These are phyloP conservation scores for Speoplatyrhinus poulsoni DNA, from an alignment of 2,113 vertebrate species.

Conservation along the genomic window DNA sequence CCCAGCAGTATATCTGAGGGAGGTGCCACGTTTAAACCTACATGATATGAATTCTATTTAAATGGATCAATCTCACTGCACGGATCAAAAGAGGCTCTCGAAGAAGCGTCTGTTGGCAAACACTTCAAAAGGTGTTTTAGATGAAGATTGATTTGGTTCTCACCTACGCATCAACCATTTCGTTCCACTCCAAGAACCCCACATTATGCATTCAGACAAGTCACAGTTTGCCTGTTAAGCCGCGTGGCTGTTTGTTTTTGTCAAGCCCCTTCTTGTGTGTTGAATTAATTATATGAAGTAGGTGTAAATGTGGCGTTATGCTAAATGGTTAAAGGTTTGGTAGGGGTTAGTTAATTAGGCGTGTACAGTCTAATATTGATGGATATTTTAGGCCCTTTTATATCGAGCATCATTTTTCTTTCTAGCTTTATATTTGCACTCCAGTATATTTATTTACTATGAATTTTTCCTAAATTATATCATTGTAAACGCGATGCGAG, in stretches of 20 bases:
- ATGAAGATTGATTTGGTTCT: constrained; percentile 40
- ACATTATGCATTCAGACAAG: constrained; percentile 1
- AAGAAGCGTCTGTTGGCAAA: constrained; percentile 19
- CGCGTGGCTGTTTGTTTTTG: constrained; percentile 23
- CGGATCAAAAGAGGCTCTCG: constrained; percentile 11
- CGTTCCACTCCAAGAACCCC: background rate
- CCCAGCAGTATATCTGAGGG: constrained; percentile 5
- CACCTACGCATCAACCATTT: constrained; percentile 2
- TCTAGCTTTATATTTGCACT: too few relatives aligned
- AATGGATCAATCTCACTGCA: background rate
- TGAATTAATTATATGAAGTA: constrained; percentile 34
- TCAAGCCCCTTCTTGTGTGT: constrained; percentile 39
- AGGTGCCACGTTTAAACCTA: constrained; percentile 34
- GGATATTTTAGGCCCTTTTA: too few relatives aligned
- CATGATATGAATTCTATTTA: constrained; percentile 11
- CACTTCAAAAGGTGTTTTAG: constrained; percentile 40
- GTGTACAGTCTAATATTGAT: too few relatives aligned
- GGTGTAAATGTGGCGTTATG: background rate
- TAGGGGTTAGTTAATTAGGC: constrained; percentile 1
- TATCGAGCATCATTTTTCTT: too few relatives aligned
- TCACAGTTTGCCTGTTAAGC: constrained; percentile 27
- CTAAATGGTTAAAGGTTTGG: constrained; percentile 8
- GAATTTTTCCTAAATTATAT: too few relatives aligned
- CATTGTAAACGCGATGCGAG: too few relatives aligned
- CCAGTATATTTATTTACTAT: too few relatives aligned